These are phyloP conservation scores for Dipodomys ordii DNA, from an alignment of 2,113 vertebrate species.

Conservation along the genomic window DNA sequence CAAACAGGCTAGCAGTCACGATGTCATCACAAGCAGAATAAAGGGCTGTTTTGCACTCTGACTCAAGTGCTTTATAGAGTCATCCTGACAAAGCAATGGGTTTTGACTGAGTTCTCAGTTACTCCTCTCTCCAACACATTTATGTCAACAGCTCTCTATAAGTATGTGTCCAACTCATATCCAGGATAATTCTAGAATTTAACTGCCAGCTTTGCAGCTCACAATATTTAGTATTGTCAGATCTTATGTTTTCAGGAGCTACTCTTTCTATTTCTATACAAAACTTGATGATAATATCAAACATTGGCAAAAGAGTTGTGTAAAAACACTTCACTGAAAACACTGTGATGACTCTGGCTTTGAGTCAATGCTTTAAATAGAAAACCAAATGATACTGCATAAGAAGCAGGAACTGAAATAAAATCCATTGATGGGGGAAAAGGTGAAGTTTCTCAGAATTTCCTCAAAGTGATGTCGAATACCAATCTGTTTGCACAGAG, in stretches of 20 bases:
- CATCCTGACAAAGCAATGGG: neutral
- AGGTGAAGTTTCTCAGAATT: neutral
- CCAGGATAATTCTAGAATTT: neutral
- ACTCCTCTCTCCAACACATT: neutral
- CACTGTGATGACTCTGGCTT: neutral
- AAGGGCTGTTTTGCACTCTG: rapidly evolving
- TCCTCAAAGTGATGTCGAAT: neutral
- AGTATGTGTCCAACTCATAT: neutral
- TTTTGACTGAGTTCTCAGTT: neutral
- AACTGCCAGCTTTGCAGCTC: neutral
- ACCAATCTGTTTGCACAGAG: neutral
- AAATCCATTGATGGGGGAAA: neutral
- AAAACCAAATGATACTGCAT: neutral
- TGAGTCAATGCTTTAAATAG: slow-evolving; percentile 16
- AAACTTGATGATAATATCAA: slow-evolving; percentile 30
- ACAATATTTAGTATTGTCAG: neutral
- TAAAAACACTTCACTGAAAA: neutral
- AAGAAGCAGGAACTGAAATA: neutral
- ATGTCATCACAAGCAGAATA: neutral
- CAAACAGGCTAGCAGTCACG: neutral
- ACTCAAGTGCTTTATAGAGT: neutral
- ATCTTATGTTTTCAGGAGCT: neutral
- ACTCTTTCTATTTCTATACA: neutral
- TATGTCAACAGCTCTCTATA: neutral
- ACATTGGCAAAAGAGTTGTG: neutral